phyloP scores from a whole-genome alignment of 2,797 vertebrate species.

The Intellagama lesueurii region DNA sequence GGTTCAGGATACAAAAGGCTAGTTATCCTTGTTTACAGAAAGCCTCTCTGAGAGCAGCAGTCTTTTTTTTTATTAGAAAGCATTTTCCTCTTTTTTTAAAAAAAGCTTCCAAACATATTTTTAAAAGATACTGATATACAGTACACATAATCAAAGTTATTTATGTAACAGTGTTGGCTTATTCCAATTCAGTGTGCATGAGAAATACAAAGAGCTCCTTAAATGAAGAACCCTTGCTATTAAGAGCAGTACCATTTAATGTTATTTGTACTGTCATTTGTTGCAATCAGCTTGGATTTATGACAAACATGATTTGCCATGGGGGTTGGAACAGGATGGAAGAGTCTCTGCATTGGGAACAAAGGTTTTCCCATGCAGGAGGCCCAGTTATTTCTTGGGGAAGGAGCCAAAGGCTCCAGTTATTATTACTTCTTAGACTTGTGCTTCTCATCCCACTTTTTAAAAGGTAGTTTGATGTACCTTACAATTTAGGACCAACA shows the following conservation, averaged over 20 bases:
- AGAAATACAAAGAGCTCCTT: background rate
- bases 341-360: background rate
- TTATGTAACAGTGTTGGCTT: conserved; percentile 17
- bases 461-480: background rate
- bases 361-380: background rate
- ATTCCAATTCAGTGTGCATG: background rate
- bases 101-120: conserved; percentile 10
- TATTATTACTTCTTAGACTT: too few species aligned
- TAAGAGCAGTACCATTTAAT: background rate
- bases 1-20: background rate
- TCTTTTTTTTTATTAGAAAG: background rate
- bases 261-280: background rate
- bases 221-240: too few species aligned
- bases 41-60: background rate
- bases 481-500: background rate
- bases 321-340: background rate
- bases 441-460: too few species aligned
- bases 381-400: background rate
- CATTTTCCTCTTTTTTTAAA: background rate
- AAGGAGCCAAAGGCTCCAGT: too few species aligned
- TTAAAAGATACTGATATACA: background rate
- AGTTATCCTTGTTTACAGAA: background rate
- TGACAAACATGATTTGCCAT: background rate
- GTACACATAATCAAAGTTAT: conserved; percentile 16
- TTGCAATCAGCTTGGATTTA: background rate